Evolutionary conservation across 2,888 invertebrate species (phyloP), one percentile per base, ranked within the genome.

Genomic region (Iselma pallidipennis): DNA sequence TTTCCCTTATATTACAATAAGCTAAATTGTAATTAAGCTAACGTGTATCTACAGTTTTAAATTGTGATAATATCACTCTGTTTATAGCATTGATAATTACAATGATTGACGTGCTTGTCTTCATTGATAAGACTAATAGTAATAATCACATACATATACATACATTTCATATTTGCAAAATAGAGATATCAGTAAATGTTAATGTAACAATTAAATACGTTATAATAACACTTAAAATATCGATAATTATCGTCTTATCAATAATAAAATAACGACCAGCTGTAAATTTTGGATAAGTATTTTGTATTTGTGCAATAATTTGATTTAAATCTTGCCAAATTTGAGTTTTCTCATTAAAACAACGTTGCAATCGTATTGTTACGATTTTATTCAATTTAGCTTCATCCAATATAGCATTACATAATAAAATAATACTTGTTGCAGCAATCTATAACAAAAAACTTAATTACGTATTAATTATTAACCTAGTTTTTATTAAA

Each of bases 251-350:
- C 9, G 51, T 16, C 16, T 29, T 51, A 31, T 51, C 19, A n/a
- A 51, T 29, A 12, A 51, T 28, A 16, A 51, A 51, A 21, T 51
- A 51, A 16, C 31, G 19, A 21, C n/a, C 51, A 16, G 51, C 51
- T 19, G 51, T 51, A n/a, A 51, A 51, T 21, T 10, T 5, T 1
- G 26, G 23, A n/a, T 12, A 10, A 28, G 16, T 19, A 26, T 19
- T 19, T 4, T 29, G 5, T 4, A 31, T 6, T 31, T 31, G 26
- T 31, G 1, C 0, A n/a, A 28, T 2, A 16, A 51, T 19, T 51
- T 51, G 29, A n/a, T 51, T 19, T 12, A 51, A 19, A 28, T 51
- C 29, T 1, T 28, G 14, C 51, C 51, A 51, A 16, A 31, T 21
- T 21, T 7, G 12, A 1, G 29, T 19, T 16, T 29, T 19, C 14